A percentile compares a stretch with the other conserved stretches of the same genome.
Conservation (phyloP, 2,113 vertebrate species). For the Plestiodon gilberti region DNA sequence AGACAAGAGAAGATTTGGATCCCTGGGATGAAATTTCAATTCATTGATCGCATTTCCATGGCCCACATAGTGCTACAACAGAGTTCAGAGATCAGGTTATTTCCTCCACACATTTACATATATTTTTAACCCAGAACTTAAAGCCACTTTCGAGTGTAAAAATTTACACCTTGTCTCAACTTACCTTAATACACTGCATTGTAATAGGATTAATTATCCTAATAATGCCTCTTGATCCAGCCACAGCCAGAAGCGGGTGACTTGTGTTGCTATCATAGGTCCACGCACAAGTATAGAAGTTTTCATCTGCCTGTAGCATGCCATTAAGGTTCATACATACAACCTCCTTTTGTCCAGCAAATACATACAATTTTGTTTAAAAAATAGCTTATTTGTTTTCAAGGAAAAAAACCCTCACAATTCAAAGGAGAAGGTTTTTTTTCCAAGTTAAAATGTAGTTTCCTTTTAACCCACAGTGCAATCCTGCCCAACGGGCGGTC, state of each 20-base stretch:
- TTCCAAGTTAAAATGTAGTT: background rate
- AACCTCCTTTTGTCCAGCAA: background rate
- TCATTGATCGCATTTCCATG: conserved; percentile 99
- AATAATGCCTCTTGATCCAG: conserved; percentile 97
- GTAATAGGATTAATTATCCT: conserved; percentile 98
- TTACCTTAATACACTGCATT: conserved; percentile 98
- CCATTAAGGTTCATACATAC: conserved; percentile 74
- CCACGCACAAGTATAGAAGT: conserved; percentile 99
- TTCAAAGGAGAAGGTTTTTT: background rate
- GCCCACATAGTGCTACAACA: conserved; percentile 94
- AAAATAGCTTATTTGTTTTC: background rate
- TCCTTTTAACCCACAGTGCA: background rate
- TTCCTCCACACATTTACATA: background rate
- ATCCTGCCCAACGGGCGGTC: too few species aligned
- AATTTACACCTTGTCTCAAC: conserved; percentile 23
- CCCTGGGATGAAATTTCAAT: conserved; percentile 97
- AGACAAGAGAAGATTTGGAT: conserved; percentile 96
- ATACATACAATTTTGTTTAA: background rate
- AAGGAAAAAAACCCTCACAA: background rate
- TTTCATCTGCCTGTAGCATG: conserved; percentile 90
- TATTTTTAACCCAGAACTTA: background rate
- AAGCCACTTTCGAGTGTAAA: background rate
- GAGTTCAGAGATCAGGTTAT: conserved; percentile 65
- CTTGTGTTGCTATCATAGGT: conserved; percentile 98
- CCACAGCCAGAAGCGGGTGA: conserved; percentile 94